These are phyloP conservation scores for Gulo gulo DNA, from an alignment of 2,113 vertebrate genomes.

Conservation along the genomic window DNA sequence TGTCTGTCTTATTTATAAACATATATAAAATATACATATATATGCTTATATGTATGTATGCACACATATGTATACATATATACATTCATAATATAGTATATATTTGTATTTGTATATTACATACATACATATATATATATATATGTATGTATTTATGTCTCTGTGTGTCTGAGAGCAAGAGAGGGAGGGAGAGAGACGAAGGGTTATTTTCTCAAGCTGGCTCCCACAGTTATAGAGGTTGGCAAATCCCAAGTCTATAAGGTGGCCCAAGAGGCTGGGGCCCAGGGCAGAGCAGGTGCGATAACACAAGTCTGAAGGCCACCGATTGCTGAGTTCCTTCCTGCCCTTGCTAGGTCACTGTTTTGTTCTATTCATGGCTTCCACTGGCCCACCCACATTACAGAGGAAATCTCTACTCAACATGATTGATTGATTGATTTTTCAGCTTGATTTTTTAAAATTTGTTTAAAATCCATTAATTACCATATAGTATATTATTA, in stretches of 20 bases:
- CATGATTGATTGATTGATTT: too few species aligned
- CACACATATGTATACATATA: neutral
- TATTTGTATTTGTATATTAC: neutral
- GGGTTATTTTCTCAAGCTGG: neutral
- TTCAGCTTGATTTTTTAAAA: neutral
- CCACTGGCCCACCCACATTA: neutral
- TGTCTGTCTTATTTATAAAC: neutral
- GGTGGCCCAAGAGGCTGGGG: neutral
- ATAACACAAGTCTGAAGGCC: neutral
- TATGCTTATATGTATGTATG: too few species aligned
- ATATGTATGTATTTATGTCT: neutral
- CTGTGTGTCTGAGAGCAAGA: neutral
- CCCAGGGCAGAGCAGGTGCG: neutral
- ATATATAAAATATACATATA: neutral
- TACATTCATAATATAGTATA: neutral
- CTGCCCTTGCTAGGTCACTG: too few species aligned
- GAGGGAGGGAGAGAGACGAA: neutral
- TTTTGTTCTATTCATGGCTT: neutral
- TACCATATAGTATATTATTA: neutral
- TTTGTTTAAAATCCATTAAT: neutral
- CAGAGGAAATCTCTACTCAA: neutral
- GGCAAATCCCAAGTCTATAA: neutral
- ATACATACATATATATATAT: neutral
- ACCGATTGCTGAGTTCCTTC: neutral
- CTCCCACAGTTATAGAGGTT: neutral